Evolutionary conservation across 2,888 invertebrate species (phyloP), one percentile per base, ranked within the genome.

Genomic region (Athripsodes cinereus): DNA sequence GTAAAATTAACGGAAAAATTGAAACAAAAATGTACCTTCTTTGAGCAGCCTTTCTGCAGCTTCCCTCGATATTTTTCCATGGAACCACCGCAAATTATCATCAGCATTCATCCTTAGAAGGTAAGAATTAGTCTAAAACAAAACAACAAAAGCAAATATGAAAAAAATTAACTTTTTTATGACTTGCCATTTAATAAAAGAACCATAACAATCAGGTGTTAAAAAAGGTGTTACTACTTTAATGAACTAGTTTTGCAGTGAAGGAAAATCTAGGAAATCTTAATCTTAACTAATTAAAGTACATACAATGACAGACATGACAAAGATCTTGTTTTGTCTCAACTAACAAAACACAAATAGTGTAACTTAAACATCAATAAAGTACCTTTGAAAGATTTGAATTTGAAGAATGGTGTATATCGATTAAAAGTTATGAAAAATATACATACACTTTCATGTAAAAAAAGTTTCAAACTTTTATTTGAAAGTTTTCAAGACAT

Each of bases 11-110:
- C n/a, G n/a, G n/a, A n/a, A n/a, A n/a, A n/a, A n/a, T n/a, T n/a
- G n/a, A 26, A 26, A 26, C 26, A 6, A 26, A 6, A 21, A 62
- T 61, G 68, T 68, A 88, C 90, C 87, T 78, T 84, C 81, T 70
- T 81, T 82, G 53, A 91, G 73, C 59, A 88, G 75, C 70, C 81
- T 80, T 75, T 87, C 90, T 51, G 88, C 90, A 64, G 79, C 82
- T 72, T 87, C 87, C 70, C 88, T 81, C 61, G 85, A 83, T 70
- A 88, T 83, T 79, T 85, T 88, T 66, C 87, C 89, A 79, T 89
- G 92, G 74, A 85, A 91, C 90, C 90, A 92, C 72, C 84, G 84
- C 69, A 90, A 82, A 71, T 85, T 84, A 71, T 88, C 88, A 71
- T 88, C 86, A 70, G 83, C 81, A 74, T 80, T 84, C 86, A 85